Conservation (phyloP, 2,888 invertebrate genomes). For the Tribolium freemani region DNA sequence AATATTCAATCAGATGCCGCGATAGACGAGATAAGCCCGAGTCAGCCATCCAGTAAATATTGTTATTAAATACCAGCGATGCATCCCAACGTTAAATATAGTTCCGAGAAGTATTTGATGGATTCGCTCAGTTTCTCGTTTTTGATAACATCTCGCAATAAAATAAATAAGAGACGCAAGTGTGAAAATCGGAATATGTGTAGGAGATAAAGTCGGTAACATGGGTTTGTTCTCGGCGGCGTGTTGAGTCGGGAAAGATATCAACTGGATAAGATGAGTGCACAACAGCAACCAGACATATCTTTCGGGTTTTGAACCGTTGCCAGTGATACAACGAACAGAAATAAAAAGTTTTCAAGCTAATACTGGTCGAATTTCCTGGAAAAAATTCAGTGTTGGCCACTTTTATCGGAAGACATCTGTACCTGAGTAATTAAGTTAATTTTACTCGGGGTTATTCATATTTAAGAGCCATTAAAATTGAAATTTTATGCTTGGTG, state of each 20-base stretch:
- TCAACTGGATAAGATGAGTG: slow-evolving; percentile 31
- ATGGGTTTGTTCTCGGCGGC: slow-evolving; percentile 39
- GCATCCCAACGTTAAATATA: not conserved
- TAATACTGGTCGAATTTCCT: slow-evolving; percentile 31
- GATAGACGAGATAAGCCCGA: not conserved
- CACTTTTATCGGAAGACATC: too few species aligned
- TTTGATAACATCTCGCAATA: slow-evolving; percentile 10
- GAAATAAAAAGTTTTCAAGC: slow-evolving; percentile 35
- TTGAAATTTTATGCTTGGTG: slow-evolving; percentile 27
- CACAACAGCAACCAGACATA: slow-evolving; percentile 20
- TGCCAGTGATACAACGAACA: slow-evolving; percentile 37
- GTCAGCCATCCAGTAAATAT: not conserved
- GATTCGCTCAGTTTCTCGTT: slow-evolving; percentile 30
- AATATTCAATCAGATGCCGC: too few species aligned
- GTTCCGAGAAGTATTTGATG: slow-evolving; percentile 23
- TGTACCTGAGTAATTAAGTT: not conserved
- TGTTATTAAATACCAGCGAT: not conserved
- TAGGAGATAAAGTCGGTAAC: slow-evolving; percentile 32
- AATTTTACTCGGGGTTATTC: not conserved
- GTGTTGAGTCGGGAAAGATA: slow-evolving; percentile 34
- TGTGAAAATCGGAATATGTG: slow-evolving; percentile 34
- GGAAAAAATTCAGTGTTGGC: not conserved
- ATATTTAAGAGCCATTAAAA: slow-evolving; percentile 18
- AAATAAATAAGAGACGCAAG: slow-evolving; percentile 28
- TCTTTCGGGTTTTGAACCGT: slow-evolving; percentile 24